These are phyloP conservation scores for Drosophila lowei DNA, from an alignment of 1,140 invertebrate genomes.

Conservation along the genomic window DNA sequence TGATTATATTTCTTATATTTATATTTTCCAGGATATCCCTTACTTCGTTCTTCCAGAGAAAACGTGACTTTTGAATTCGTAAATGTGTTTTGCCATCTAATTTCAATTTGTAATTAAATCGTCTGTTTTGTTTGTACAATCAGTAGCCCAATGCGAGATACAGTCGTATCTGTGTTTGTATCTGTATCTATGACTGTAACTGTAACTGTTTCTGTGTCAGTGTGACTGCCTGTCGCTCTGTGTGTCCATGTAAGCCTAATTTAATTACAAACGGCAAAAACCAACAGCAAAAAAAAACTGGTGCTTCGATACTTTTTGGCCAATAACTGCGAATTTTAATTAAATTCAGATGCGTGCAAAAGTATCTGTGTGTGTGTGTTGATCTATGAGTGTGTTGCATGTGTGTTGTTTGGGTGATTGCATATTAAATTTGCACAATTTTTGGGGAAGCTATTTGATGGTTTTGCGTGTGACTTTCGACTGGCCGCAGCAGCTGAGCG, in stretches of 20 bases:
- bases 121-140: slow-evolving; percentile 47
- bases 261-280: slow-evolving; percentile 67
- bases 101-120: slow-evolving; percentile 69
- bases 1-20: no score
- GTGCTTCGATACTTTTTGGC: slow-evolving; percentile 60
- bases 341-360: slow-evolving; percentile 71
- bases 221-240: background rate
- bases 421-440: slow-evolving; percentile 77
- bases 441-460: slow-evolving; percentile 58
- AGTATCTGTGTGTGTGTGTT: slow-evolving; percentile 28
- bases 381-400: slow-evolving; percentile 2
- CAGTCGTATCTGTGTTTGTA: background rate
- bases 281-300: slow-evolving; percentile 11
- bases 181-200: background rate
- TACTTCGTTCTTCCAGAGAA: no score
- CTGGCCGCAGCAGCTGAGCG: slow-evolving; percentile 51
- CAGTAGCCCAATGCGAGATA: slow-evolving; percentile 5
- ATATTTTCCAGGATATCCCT: no score
- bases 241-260: slow-evolving; percentile 62
- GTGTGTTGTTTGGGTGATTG: slow-evolving; percentile 41
- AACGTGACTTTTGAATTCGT: slow-evolving; percentile 4
- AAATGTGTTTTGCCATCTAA: slow-evolving; percentile 35
- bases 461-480: slow-evolving; percentile 64
- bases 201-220: no score
- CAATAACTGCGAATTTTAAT: slow-evolving; percentile 78